Conservation (phyloP, 2,888 invertebrate species). For the Thera britannica region DNA sequence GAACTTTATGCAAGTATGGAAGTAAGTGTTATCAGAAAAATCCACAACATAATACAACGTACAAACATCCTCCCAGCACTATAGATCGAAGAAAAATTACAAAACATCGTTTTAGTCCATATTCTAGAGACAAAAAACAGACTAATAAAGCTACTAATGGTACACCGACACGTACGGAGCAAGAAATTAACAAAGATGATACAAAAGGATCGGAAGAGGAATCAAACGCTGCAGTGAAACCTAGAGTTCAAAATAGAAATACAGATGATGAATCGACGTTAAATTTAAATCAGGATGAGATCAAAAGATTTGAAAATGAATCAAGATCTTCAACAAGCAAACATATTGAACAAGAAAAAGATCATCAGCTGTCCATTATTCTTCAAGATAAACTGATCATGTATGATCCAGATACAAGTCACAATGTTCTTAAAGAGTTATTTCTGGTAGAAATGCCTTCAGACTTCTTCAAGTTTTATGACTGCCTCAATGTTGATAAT, state of each 20-base stretch:
- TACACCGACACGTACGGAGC: not conserved
- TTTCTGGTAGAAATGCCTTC: constrained; percentile 94
- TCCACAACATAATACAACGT: constrained; percentile 88
- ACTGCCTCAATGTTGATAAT: constrained; percentile 87
- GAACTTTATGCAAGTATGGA: constrained; percentile 91
- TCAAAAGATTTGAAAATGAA: not conserved
- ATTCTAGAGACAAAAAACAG: constrained; percentile 41
- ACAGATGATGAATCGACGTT: not conserved
- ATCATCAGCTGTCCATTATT: constrained; percentile 31
- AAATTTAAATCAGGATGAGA: constrained; percentile 1
- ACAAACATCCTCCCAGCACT: constrained; percentile 88
- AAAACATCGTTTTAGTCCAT: constrained; percentile 57
- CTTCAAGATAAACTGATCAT: constrained; percentile 61
- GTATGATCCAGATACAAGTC: constrained; percentile 75
- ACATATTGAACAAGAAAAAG: constrained; percentile 3
- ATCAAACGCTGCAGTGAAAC: not conserved
- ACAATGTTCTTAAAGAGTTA: constrained; percentile 87
- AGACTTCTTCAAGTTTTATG: constrained; percentile 95
- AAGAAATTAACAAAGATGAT: constrained; percentile 12
- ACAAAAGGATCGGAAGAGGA: constrained; percentile 6
- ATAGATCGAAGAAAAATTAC: constrained; percentile 45
- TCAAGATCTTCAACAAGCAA: not conserved
- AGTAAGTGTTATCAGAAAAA: constrained; percentile 93
- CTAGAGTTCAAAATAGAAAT: not conserved
- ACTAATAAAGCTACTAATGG: not conserved